Percentiles rank a stretch among this genome's conserved stretches.
Evolutionary conservation across 2,113 vertebrate species (phyloP).

Genomic region (Labeo rohita): DNA sequence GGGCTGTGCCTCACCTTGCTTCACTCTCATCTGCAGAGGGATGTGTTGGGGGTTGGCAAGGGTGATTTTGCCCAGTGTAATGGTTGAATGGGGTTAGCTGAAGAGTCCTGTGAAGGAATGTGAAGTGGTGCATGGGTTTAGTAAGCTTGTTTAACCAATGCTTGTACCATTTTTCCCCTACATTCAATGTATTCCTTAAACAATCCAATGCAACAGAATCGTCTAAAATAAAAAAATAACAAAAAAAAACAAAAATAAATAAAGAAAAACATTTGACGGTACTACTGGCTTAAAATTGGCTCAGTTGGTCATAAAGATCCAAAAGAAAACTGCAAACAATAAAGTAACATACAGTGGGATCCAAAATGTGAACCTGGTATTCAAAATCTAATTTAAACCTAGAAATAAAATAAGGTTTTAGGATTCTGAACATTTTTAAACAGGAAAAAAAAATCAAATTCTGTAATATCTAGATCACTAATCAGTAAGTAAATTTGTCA

Average conservation of each 20-base stretch:
- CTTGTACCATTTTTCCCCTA: constrained; percentile 3
- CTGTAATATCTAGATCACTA: background rate
- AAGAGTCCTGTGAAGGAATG: constrained; percentile 42
- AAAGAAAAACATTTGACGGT: too few species aligned
- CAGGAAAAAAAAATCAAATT: background rate
- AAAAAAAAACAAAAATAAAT: too few species aligned
- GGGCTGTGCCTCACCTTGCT: constrained; percentile 38
- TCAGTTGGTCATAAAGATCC: background rate
- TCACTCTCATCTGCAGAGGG: background rate
- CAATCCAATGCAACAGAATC: background rate
- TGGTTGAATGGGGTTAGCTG: background rate
- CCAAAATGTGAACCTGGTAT: background rate
- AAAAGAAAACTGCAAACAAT: background rate
- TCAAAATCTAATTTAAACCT: background rate
- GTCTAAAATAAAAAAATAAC: background rate
- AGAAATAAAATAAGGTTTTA: background rate
- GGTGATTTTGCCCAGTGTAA: background rate
- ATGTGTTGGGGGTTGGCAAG: constrained; percentile 2
- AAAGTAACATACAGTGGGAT: background rate
- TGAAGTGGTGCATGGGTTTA: constrained; percentile 47
- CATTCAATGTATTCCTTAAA: background rate
- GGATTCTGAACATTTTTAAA: background rate
- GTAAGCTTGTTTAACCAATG: constrained; percentile 18
- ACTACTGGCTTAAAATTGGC: background rate
- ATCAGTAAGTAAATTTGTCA: background rate